Percentiles rank a stretch among this genome's conserved stretches.
phyloP scores from a whole-genome alignment of 2,797 vertebrate genomes.

The Pygocentrus nattereri region DNA sequence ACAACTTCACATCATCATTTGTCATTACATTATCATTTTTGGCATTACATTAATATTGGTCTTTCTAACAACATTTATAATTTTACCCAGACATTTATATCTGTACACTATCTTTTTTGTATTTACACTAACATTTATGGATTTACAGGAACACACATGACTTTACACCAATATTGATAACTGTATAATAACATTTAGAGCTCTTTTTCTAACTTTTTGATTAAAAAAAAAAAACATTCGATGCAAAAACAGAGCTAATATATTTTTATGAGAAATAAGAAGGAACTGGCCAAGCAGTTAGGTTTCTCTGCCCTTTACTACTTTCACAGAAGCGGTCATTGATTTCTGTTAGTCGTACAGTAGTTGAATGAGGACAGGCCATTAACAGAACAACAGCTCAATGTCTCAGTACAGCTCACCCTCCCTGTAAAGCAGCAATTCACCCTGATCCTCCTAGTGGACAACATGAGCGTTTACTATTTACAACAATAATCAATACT shows the following conservation, averaged over 20 bases:
- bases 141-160: no score
- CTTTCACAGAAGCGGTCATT: background rate
- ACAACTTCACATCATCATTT: no score
- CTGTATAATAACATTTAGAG: no score
- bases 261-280: background rate
- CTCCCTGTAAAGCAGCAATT: slow-evolving; percentile 23
- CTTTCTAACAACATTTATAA: no score
- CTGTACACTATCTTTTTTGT: no score
- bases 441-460: slow-evolving; percentile 22
- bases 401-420: background rate
- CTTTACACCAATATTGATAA: no score
- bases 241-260: background rate
- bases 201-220: background rate
- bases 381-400: slow-evolving; percentile 22
- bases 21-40: no score
- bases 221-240: background rate
- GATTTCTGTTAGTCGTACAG: slow-evolving; percentile 16
- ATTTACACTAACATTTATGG: background rate
- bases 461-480: slow-evolving; percentile 18
- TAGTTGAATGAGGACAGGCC: background rate
- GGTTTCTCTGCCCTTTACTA: background rate
- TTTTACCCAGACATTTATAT: no score
- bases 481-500: slow-evolving; percentile 52
- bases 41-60: no score
- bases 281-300: background rate